Base-by-base conservation (phyloP, 2,113 vertebrate genomes). In the Sphyrna mokarran region DNA sequence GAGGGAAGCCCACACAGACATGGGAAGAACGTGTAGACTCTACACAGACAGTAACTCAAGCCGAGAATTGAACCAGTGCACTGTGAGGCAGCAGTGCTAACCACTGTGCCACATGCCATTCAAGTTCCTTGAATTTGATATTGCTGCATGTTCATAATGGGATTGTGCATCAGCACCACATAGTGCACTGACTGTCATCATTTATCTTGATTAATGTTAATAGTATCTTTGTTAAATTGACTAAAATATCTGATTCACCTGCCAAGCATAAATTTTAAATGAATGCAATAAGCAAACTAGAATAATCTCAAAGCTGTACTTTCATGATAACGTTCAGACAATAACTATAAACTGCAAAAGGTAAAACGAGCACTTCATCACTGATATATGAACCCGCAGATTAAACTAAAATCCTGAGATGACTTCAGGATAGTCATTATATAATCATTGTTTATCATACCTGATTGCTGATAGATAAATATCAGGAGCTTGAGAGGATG, bases 351-450 rank as follows among this genome's bases (percentile, higher is more conserved):
- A 91, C 14, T 66, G 89, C 33, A 91, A 66, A 7, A 91, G 61
- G 33, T 33, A 66, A 91, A 66, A 91, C 18, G 14, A 91, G 37
- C 13, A 63, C 33, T 61, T 91, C 16, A 6, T 37, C 63, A 37
- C 4, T 6, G 33, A n/a, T 5, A n/a, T n/a, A 0, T 91, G 58
- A 63, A 66, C 89, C 89, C 2, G 16, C 3, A 91, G 89, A 63
- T 91, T 66, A 91, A 91, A 66, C 78, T 83, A 40, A n/a, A 83
- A 83, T 83, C 58, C 89, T 37, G 89, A 91, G 63, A 66, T 37
- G 1, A 37, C 61, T 37, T 61, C 89, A 66, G 89, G 33, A 91
- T 18, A 63, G 14, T 40, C 33, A 91, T 91, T 37, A 91, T 66
- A n/a, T 63, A 91, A 37, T 66, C 33, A 66, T 91, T 91, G 58